Conservation (phyloP, 1,140 invertebrate genomes). For the Drosophila subpulchrella region DNA sequence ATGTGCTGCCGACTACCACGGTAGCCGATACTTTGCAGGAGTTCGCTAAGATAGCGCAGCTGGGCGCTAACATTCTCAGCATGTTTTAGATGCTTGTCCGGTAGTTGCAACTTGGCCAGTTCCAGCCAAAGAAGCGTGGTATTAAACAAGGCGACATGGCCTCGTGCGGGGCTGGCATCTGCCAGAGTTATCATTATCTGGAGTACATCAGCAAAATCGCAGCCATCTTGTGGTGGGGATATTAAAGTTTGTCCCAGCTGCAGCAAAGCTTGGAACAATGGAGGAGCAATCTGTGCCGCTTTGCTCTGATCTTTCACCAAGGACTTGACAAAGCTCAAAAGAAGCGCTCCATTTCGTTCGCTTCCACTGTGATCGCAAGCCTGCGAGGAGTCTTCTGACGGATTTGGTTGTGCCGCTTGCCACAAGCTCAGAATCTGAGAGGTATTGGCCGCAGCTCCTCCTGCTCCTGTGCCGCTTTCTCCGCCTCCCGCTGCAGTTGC, state of each 20-base stretch:
- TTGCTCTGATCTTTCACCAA: conserved; percentile 90
- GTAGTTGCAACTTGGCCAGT: conserved; percentile 87
- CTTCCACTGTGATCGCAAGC: conserved; percentile 54
- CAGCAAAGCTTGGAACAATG: conserved; percentile 91
- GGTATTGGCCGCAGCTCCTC: conserved; percentile 58
- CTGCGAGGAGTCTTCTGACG: conserved; percentile 69
- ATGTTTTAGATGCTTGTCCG: conserved; percentile 85
- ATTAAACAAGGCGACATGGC: conserved; percentile 92
- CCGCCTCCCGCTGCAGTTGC: conserved; percentile 40
- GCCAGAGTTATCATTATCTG: conserved; percentile 92
- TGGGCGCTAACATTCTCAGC: conserved; percentile 79
- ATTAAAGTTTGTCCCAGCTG: conserved; percentile 90
- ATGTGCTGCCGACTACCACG: conserved; percentile 87
- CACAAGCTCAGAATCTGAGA: conserved; percentile 76
- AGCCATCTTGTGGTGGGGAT: conserved; percentile 87
- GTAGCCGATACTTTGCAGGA: conserved; percentile 82
- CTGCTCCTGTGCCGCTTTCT: not conserved
- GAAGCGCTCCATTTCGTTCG: conserved; percentile 90
- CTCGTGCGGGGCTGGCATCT: conserved; percentile 90
- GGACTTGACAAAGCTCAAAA: conserved; percentile 90
- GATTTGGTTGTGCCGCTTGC: conserved; percentile 64
- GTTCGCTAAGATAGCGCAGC: conserved; percentile 86
- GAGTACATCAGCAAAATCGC: conserved; percentile 93
- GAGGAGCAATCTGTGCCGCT: conserved; percentile 53
- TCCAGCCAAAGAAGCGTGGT: conserved; percentile 93